Base-by-base conservation (phyloP, 92 coral and sea anemone species). In the Nematostella vectensis region DNA sequence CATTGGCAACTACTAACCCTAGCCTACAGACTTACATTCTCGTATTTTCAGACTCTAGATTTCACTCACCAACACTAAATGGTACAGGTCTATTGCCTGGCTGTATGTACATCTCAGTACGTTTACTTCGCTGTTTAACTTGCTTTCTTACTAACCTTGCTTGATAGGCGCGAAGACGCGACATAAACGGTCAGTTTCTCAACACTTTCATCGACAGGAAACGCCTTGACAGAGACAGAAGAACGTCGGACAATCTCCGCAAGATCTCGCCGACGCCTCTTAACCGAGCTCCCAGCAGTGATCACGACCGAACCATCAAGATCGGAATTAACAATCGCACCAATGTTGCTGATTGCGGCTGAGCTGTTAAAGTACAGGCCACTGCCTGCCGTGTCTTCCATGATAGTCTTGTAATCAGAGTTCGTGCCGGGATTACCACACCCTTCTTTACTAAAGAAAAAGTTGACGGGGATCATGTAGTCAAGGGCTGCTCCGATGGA, bases 201-300 rank as follows among this genome's bases (percentile, higher is more conserved):
- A 25, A 87, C 69, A n/a, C 86, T 69, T 11, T 82, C 77, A 50
- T 87, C 96, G 0, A 87, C 82, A 0, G 85, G 82, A 25, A 87
- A 62, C n/a, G n/a, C n/a, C 3, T 22, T 1, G 13, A 62, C 48
- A 49, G 47, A 25, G 2, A 6, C 22, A 2, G 68, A 62, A 15
- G 47, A 18, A 25, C 68, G 48, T 29, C 29, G 31, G 45, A 30
- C 47, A 15, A 62, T 11, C 3, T 23, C 31, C 26, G 16, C 3
- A 17, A 62, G 37, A 47, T 62, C 57, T 49, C 67, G 26, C 16
- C 55, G 31, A n/a, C 68, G 15, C 8, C 57, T 27, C 30, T 28
- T 42, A 4, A 44, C 54, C 4, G 27, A 23, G 29, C 73, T 57
- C 8, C 77, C 68, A 20, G 62, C 65, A 0, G 70, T 50, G n/a